Percentiles rank a stretch among this genome's conserved stretches.
Evolutionary conservation across 1,140 invertebrate genomes (phyloP).

Genomic region (Aphelinus certus): DNA sequence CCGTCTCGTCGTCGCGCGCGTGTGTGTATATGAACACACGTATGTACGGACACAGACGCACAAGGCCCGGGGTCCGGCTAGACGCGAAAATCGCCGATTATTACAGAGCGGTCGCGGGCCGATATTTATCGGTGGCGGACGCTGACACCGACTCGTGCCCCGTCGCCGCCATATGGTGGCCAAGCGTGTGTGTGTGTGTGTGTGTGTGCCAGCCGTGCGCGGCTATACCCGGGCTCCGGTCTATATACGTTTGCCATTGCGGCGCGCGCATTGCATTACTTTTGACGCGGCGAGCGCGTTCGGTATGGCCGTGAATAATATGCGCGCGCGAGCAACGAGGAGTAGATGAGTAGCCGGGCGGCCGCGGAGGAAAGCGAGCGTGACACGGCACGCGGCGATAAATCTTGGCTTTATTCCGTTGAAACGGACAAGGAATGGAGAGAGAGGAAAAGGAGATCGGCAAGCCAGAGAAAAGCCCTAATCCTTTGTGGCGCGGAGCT

Average conservation of each 20-base stretch:
- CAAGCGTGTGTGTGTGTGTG: background rate
- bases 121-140: conserved; percentile 18
- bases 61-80: background rate
- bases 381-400: background rate
- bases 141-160: conserved; percentile 3
- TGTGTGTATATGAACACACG: no score
- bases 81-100: conserved; percentile 24
- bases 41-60: no score
- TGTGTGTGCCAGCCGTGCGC: no score
- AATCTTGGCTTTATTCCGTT: conserved; percentile 7
- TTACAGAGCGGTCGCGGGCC: background rate
- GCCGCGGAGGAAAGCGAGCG: no score
- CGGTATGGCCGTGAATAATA: no score
- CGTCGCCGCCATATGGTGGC: background rate
- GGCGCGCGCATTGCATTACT: no score
- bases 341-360: no score
- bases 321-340: no score
- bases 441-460: background rate
- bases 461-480: background rate
- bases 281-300: no score
- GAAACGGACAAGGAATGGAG: background rate
- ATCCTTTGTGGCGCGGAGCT: conserved; percentile 16
- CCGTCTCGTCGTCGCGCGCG: no score
- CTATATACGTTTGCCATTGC: no score
- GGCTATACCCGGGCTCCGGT: no score